phyloP scores from a whole-genome alignment of 2,113 vertebrate genomes.

The Scalopus aquaticus region DNA sequence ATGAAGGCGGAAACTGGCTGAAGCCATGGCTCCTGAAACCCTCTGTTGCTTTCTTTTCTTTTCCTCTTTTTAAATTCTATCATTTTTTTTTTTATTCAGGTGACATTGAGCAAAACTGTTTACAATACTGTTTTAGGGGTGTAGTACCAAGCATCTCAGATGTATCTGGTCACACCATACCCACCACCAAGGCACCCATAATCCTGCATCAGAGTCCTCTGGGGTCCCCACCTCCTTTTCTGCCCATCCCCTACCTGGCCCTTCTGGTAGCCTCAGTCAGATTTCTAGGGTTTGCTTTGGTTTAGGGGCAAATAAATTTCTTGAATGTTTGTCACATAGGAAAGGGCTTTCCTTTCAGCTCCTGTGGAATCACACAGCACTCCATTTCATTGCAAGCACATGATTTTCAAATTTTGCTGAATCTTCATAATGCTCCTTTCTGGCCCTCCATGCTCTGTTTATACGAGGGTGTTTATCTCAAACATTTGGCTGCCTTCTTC shows the following conservation, averaged over 20 bases:
- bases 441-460: background rate
- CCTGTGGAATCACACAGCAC: accelerated
- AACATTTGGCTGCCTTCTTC: background rate
- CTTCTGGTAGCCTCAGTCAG: no score
- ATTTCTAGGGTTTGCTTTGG: no score
- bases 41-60: background rate
- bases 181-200: no score
- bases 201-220: no score
- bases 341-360: background rate
- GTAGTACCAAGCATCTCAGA: no score
- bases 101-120: no score
- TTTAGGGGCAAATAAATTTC: background rate
- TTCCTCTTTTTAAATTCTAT: no score
- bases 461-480: background rate
- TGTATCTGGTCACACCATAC: no score
- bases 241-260: no score
- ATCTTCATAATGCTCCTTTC: background rate
- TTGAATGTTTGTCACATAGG: background rate
- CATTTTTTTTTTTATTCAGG: no score
- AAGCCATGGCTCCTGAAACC: background rate
- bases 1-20: background rate
- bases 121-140: no score
- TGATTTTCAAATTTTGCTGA: background rate
- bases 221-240: no score
- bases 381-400: background rate